A percentile compares a stretch with the other conserved stretches of the same genome.
Conservation (phyloP, 2,113 vertebrate genomes). For the Paramisgurnus dabryanus region DNA sequence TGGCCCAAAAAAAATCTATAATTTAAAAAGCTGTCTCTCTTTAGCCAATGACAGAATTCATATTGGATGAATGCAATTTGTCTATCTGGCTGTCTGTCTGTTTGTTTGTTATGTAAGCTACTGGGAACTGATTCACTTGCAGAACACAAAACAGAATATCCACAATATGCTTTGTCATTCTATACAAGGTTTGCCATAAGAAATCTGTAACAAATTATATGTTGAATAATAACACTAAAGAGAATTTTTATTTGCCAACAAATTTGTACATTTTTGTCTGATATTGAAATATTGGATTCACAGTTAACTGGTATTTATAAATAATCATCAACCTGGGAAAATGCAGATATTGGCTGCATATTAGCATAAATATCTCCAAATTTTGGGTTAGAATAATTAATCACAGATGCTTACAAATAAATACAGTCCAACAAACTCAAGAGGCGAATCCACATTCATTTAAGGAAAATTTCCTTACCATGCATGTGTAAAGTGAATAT, state of each 20-base stretch:
- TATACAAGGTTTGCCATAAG: no score
- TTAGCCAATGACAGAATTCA: no score
- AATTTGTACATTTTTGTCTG: no score
- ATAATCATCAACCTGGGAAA: background rate
- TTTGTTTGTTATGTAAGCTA: no score
- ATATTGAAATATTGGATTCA: background rate
- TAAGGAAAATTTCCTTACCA: slow-evolving; percentile 1
- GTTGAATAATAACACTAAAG: background rate
- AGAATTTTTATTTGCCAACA: no score
- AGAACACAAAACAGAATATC: no score
- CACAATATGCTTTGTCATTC: no score
- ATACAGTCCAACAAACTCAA: slow-evolving; percentile 44
- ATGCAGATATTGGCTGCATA: slow-evolving; percentile 1
- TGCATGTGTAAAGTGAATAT: background rate
- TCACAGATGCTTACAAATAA: slow-evolving; percentile 53
- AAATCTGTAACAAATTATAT: no score
- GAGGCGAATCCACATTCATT: slow-evolving; percentile 7
- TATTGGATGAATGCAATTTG: no score
- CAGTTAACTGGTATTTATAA: background rate
- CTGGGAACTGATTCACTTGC: no score
- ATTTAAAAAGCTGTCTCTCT: background rate
- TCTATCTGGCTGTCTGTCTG: no score
- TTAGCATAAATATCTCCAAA: slow-evolving; percentile 28
- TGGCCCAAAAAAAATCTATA: no score
- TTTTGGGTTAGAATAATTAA: slow-evolving; percentile 57